A percentile compares a stretch with the other conserved stretches of the same genome.
These are phyloP conservation scores for Mycogona germanica DNA, from an alignment of 2,888 invertebrate species.

Conservation along the genomic window DNA sequence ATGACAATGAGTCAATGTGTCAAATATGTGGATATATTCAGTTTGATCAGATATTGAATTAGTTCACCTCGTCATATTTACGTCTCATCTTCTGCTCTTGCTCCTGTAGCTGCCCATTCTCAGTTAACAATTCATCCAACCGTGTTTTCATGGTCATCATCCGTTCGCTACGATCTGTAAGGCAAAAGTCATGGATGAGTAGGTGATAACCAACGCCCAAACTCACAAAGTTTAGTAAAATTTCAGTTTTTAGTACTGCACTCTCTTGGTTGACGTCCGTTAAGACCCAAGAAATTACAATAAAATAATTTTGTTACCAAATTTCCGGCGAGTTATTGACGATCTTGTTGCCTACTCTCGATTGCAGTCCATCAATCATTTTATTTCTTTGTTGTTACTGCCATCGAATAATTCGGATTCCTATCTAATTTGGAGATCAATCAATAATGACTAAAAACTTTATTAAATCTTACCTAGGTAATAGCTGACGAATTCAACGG, in stretches of 20 bases:
- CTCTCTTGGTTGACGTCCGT: too few species aligned
- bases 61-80: slow-evolving; percentile 59
- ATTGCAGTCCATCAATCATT: too few species aligned
- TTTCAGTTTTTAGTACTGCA: not conserved
- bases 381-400: too few species aligned
- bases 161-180: slow-evolving; percentile 62
- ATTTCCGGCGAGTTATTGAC: too few species aligned
- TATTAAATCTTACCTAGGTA: slow-evolving; percentile 44
- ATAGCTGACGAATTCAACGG: slow-evolving; percentile 88
- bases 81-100: slow-evolving; percentile 61
- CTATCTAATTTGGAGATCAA: too few species aligned
- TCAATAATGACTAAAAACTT: not conserved
- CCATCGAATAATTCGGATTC: too few species aligned
- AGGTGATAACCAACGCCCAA: too few species aligned
- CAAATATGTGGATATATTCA: not conserved
- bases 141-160: slow-evolving; percentile 64
- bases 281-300: too few species aligned
- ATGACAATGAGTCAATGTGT: too few species aligned
- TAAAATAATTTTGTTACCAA: too few species aligned
- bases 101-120: slow-evolving; percentile 58
- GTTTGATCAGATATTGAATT: slow-evolving; percentile 14
- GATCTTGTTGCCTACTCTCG: too few species aligned
- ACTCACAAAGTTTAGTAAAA: slow-evolving; percentile 7
- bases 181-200: too few species aligned
- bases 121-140: slow-evolving; percentile 56